Evolutionary conservation across 2,797 vertebrate genomes (phyloP).

Genomic region (Halcyon badia): DNA sequence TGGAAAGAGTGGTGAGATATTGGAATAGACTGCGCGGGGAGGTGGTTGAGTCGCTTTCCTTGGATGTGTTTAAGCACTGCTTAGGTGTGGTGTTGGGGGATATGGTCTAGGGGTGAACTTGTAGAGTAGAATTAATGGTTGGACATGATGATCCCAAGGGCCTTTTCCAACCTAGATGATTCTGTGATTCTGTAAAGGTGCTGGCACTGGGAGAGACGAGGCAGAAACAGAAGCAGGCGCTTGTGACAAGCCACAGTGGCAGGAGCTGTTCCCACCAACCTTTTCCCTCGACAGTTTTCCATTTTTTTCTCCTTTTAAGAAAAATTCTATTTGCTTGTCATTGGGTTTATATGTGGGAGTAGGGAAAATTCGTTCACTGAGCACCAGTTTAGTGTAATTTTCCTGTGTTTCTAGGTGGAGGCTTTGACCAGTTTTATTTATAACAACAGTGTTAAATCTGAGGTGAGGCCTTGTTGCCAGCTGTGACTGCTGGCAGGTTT

Average conservation of each 20-base stretch:
- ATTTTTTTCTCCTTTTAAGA: background rate
- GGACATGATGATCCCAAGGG: no score
- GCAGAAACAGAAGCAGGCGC: background rate
- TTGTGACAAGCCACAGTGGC: background rate
- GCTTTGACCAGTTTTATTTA: background rate
- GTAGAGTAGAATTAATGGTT: no score
- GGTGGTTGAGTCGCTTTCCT: no score
- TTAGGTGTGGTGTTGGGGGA: no score
- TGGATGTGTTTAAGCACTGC: no score
- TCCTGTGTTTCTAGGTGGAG: background rate
- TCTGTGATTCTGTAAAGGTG: background rate
- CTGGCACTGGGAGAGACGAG: background rate
- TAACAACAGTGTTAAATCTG: background rate
- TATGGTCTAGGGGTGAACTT: no score
- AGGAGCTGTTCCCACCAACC: background rate
- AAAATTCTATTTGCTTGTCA: background rate
- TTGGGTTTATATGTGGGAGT: background rate
- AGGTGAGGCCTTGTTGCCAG: background rate
- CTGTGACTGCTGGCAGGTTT: background rate
- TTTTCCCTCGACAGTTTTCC: background rate
- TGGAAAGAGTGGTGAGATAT: no score
- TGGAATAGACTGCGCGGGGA: no score
- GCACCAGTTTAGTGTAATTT: background rate
- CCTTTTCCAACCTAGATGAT: no score
- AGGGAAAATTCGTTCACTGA: background rate